Percentiles rank a stretch among this genome's conserved stretches.
phyloP scores from a whole-genome alignment of 2,888 invertebrate species.

The Mechanitis messenoides region DNA sequence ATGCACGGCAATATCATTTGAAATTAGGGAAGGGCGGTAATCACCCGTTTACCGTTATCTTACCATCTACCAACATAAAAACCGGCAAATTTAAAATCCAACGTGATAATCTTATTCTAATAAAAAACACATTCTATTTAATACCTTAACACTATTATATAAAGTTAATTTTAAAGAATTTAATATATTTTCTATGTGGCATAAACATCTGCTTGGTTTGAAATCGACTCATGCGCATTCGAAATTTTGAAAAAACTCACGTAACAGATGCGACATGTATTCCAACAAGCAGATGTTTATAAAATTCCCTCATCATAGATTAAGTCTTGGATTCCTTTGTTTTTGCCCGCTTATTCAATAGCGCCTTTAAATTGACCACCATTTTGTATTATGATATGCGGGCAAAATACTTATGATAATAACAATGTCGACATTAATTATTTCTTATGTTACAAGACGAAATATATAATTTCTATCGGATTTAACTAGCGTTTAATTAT shows the following conservation, averaged over 20 bases:
- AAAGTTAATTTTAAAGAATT: conserved; percentile 24
- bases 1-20: conserved; percentile 54
- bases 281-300: conserved; percentile 73
- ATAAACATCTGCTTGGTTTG: conserved; percentile 65
- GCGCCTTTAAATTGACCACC: conserved; percentile 63
- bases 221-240: conserved; percentile 67
- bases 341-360: conserved; percentile 58
- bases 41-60: conserved; percentile 69
- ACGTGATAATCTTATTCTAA: conserved; percentile 67
- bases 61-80: conserved; percentile 57
- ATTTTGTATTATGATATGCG: conserved; percentile 59
- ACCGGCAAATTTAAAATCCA: conserved; percentile 67
- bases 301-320: conserved; percentile 72
- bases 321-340: conserved; percentile 64
- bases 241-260: conserved; percentile 63
- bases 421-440: conserved; percentile 36
- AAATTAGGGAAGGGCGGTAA: conserved; percentile 62
- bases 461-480: background rate
- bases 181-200: conserved; percentile 15
- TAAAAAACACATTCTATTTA: conserved; percentile 22
- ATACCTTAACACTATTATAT: conserved; percentile 30
- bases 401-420: conserved; percentile 58
- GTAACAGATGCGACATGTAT: conserved; percentile 74
- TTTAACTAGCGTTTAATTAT: too few species aligned
- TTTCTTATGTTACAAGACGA: conserved; percentile 6